These are phyloP conservation scores for Leucophenga varia DNA, from an alignment of 1,140 invertebrate species.

Conservation along the genomic window DNA sequence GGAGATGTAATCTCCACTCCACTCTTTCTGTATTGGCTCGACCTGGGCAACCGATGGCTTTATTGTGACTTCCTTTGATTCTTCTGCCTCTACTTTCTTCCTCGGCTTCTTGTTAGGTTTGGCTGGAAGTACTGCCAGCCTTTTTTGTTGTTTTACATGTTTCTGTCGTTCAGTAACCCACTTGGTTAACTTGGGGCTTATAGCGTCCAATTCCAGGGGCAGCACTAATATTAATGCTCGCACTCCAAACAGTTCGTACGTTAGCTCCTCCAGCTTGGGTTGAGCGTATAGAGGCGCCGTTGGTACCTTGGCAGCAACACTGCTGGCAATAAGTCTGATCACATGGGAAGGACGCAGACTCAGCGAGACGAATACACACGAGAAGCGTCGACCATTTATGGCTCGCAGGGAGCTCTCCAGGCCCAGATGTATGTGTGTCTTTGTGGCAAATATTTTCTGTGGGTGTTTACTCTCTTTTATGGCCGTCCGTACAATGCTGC, in stretches of 20 bases:
- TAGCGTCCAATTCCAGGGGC: conserved; percentile 22
- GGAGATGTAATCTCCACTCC: too few relatives aligned
- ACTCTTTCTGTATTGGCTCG: too few relatives aligned
- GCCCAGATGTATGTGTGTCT: conserved; percentile 29
- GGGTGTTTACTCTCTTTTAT: background rate
- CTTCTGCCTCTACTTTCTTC: too few relatives aligned
- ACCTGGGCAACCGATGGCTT: too few relatives aligned
- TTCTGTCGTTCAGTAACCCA: conserved; percentile 29
- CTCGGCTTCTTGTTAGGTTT: too few relatives aligned
- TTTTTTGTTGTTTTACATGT: too few relatives aligned
- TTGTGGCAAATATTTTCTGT: conserved; percentile 20
- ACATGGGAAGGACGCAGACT: conserved; percentile 34
- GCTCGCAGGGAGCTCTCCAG: conserved; percentile 35
- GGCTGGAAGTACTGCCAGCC: too few relatives aligned
- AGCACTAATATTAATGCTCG: conserved; percentile 23
- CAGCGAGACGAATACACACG: conserved; percentile 33
- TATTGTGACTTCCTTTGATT: too few relatives aligned
- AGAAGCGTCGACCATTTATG: conserved; percentile 29
- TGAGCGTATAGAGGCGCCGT: conserved; percentile 36
- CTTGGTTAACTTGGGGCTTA: conserved; percentile 20
- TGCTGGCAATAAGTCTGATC: conserved; percentile 32
- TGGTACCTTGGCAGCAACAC: conserved; percentile 27
- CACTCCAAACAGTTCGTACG: conserved; percentile 31
- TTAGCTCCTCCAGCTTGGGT: conserved; percentile 36
- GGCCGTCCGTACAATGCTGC: conserved; percentile 14